Base-by-base conservation (phyloP, 2,113 vertebrate species). In the Aptenodytes forsteri region DNA sequence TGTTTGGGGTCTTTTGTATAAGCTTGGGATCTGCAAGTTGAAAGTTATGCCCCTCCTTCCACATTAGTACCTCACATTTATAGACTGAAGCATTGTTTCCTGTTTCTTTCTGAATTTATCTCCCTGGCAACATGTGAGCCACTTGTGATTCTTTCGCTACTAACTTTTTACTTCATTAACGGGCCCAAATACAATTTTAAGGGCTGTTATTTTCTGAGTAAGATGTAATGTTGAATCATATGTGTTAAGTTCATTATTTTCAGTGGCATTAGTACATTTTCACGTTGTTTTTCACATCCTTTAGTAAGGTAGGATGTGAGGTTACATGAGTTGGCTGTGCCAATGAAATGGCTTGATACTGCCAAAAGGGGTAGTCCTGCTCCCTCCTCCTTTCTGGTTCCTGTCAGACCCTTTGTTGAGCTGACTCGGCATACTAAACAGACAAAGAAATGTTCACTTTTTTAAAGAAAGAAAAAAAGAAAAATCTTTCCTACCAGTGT, bases 81-180 rank as follows among this genome's bases (percentile, higher is more conserved):
- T 64, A 93, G 78, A 75, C 69, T 85, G 72, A 65, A 78, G 90
- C 82, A 89, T 95, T 96, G 82, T 96, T 93, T 91, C 66, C 89
- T 87, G n/a, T 79, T 96, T 94, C 92, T 75, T 79, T 91, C 83
- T 86, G 86, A 93, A 93, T 93, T 92, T 92, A 95, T 97, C 87
- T 89, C 94, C 92, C 50, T 93, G 82, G 91, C 78, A 97, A 90
- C 93, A 80, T 22, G 61, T 38, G 19, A 89, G 42, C 7, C 58
- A 61, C 61, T 94, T 76, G 80, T 36, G 19, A 85, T 89, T 92
- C 73, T 87, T 94, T 69, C 82, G 55, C 75, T 90, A 36, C 69
- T 79, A 93, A 83, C 32, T 89, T 97, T 88, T 79, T 84, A 10
- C 18, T 97, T 75, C 9, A 44, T 79, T 81, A 69, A 46, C 1